Conservation (phyloP, 2,113 vertebrate species). For the Benitochromis conjunctus region DNA sequence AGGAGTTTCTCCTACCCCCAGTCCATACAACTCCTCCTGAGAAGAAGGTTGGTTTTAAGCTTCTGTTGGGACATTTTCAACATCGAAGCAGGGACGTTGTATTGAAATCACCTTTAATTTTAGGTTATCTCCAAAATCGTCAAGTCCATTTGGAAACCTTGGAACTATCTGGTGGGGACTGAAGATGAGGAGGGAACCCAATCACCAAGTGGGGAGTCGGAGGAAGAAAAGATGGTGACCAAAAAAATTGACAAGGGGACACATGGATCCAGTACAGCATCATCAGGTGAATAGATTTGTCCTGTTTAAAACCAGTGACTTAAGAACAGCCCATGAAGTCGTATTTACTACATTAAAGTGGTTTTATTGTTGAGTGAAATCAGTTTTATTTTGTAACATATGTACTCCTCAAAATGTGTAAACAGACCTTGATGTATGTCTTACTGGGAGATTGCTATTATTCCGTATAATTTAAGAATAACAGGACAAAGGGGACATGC, state of each 20-base stretch:
- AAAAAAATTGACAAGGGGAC: not conserved
- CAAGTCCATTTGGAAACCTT: conserved; percentile 71
- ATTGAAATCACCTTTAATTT: not conserved
- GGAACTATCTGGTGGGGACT: conserved; percentile 65
- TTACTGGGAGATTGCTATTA: not conserved
- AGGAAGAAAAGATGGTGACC: not conserved
- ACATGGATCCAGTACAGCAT: not conserved
- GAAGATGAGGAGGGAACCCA: conserved; percentile 23
- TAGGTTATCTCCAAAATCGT: conserved; percentile 64
- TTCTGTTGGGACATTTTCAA: not conserved
- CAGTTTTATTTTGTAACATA: too few relatives aligned
- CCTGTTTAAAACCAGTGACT: not conserved
- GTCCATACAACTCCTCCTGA: conserved; percentile 44
- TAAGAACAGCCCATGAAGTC: not conserved
- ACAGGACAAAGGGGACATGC: not conserved
- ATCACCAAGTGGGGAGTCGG: not conserved
- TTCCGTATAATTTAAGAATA: not conserved
- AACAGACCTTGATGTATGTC: not conserved
- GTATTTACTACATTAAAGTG: not conserved
- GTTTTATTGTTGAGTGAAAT: not conserved
- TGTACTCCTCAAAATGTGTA: not conserved
- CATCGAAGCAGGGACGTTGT: not conserved
- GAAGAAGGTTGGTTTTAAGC: conserved; percentile 46
- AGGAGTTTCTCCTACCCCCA: conserved; percentile 46
- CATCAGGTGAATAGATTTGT: conserved; percentile 27